These are phyloP conservation scores for Sycophila texana DNA, from an alignment of 2,888 invertebrate genomes.

Conservation along the genomic window DNA sequence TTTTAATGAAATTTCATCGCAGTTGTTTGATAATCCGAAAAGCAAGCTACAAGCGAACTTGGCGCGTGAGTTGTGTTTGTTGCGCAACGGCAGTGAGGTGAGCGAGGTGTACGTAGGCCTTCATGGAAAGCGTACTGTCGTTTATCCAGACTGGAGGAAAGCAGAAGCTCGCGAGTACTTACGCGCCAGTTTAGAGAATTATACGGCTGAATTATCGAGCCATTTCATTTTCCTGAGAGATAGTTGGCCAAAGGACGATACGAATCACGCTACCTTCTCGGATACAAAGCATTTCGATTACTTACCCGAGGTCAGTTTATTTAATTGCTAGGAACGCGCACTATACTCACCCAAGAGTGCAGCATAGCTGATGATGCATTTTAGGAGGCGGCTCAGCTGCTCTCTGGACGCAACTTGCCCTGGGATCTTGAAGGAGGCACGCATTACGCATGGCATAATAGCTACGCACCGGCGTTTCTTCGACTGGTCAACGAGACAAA, in stretches of 20 bases:
- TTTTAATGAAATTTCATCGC: neutral
- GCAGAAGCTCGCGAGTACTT: slow-evolving; percentile 35
- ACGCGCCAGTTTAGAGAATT: slow-evolving; percentile 50
- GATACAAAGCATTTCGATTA: slow-evolving; percentile 58
- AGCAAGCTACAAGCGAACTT: slow-evolving; percentile 14
- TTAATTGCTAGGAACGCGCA: too few relatives aligned
- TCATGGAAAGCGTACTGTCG: slow-evolving; percentile 52
- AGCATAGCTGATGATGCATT: too few relatives aligned
- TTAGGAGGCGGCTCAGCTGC: slow-evolving; percentile 31
- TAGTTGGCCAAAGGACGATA: slow-evolving; percentile 62
- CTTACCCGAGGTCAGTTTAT: slow-evolving; percentile 58
- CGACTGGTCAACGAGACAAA: neutral
- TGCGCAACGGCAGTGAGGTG: slow-evolving; percentile 34
- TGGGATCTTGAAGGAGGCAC: slow-evolving; percentile 16
- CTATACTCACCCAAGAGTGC: too few relatives aligned
- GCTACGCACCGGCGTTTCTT: neutral
- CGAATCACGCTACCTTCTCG: neutral
- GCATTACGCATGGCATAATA: slow-evolving; percentile 25
- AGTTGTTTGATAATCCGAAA: slow-evolving; percentile 39
- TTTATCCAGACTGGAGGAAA: slow-evolving; percentile 63
- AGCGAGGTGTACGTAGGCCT: slow-evolving; percentile 53
- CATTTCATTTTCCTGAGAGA: slow-evolving; percentile 58
- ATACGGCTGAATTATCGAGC: slow-evolving; percentile 48
- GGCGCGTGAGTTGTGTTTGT: slow-evolving; percentile 37
- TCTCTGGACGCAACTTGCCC: slow-evolving; percentile 60